A percentile compares a stretch with the other conserved stretches of the same genome.
Evolutionary conservation across 2,113 vertebrate species (phyloP).

Genomic region (Oenanthe melanoleuca): DNA sequence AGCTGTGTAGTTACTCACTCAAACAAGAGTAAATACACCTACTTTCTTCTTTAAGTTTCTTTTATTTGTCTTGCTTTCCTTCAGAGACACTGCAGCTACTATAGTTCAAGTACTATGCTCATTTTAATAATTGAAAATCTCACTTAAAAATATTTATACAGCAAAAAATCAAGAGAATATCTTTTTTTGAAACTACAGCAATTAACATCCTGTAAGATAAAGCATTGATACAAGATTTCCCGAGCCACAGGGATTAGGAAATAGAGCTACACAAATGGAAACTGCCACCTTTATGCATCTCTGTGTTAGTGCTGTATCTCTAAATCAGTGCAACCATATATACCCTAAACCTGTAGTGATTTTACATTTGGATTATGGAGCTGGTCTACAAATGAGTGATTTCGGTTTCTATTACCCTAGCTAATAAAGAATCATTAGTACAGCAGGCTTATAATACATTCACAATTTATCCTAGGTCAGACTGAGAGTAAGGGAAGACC

Average conservation of each 20-base stretch:
- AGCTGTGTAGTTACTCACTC: background rate
- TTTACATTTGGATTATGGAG: background rate
- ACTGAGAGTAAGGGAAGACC: background rate
- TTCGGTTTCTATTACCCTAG: background rate
- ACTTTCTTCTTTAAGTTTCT: background rate
- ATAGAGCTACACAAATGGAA: background rate
- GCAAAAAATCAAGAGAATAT: background rate
- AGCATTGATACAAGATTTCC: background rate
- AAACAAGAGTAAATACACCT: background rate
- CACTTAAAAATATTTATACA: background rate
- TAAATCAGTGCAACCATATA: background rate
- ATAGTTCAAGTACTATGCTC: background rate
- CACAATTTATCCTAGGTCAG: background rate
- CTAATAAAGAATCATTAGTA: background rate
- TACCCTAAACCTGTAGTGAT: background rate
- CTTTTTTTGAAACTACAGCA: background rate
- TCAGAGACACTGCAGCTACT: background rate
- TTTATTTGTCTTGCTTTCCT: background rate
- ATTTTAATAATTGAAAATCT: background rate
- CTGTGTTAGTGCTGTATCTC: background rate
- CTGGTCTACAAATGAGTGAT: background rate
- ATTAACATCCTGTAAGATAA: background rate
- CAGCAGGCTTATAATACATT: background rate
- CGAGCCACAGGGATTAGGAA: background rate
- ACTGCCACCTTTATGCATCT: background rate